Base-by-base conservation (phyloP, 2,113 vertebrate genomes). In the Rhinoptilus africanus region DNA sequence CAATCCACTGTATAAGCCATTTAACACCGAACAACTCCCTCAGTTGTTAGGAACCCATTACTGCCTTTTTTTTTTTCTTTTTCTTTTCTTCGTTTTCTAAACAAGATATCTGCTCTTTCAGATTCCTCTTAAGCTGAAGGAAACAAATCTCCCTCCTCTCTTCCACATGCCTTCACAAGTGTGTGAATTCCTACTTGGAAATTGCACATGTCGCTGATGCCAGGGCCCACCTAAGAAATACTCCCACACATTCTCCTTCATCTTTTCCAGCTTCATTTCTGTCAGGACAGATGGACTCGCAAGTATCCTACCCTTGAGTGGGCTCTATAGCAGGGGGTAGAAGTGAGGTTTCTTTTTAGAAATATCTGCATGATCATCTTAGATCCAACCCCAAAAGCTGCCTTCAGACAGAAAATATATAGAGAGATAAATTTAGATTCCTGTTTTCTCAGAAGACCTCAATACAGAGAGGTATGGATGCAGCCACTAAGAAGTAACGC, bases 121-220 rank as follows among this genome's bases (percentile, higher is more conserved):
- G 24, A 39, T 90, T 60, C 15, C 18, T 35, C 28, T n/a, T 14
- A 24, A 35, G n/a, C 39, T 50, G 41, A 85, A 37, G 22, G 26
- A 77, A 77, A n/a, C 32, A 66, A 53, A 39, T 35, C 47, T 54
- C 14, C 63, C 37, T 77, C 41, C 32, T 34, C 21, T 35, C 47
- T 51, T 74, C 54, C 5, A 1, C 53, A 28, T 3, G 14, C 39
- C 64, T 71, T 60, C 53, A 32, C 5, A 1, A 88, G 27, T 0
- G 6, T 41, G 45, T 2, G 5, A 88, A 92, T 62, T 75, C 41
- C 64, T 32, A 10, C 50, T 15, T 62, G 72, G 75, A 85, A 94
- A 26, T 0, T 4, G 27, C 48, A 51, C 18, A 2, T 3, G 5
- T 19, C 0, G 3, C 9, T 3, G 0, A 35, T 28, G 82, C 57